These are phyloP conservation scores for Chanos chanos DNA, from an alignment of 2,797 vertebrate species.

Conservation along the genomic window DNA sequence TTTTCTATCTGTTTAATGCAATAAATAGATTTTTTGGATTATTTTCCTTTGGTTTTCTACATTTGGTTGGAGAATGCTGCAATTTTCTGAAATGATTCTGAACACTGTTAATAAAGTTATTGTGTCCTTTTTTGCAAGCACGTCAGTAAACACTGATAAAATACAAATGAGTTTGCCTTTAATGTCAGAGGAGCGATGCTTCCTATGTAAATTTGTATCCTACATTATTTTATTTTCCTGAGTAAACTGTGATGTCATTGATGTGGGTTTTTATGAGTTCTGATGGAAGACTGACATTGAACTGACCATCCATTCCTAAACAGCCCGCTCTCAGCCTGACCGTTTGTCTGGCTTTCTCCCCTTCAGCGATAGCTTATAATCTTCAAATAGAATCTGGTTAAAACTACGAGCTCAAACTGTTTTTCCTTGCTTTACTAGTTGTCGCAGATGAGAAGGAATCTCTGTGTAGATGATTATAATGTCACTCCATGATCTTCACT, in stretches of 20 bases:
- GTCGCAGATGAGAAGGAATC: slow-evolving; percentile 86
- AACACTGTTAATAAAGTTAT: slow-evolving; percentile 1
- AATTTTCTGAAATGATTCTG: slow-evolving; percentile 25
- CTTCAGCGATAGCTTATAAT: slow-evolving; percentile 61
- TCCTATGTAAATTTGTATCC: slow-evolving; percentile 32
- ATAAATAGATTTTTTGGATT: too few relatives aligned
- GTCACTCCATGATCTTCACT: slow-evolving; percentile 93
- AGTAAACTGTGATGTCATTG: slow-evolving; percentile 44
- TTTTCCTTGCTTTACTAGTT: slow-evolving; percentile 80
- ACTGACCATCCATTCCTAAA: slow-evolving; percentile 33
- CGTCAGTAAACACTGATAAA: slow-evolving; percentile 40
- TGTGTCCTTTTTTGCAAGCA: slow-evolving; percentile 24
- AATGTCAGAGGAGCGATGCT: slow-evolving; percentile 21
- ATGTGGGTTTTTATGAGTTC: slow-evolving; percentile 12
- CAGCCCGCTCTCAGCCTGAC: slow-evolving; percentile 43
- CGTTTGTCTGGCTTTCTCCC: slow-evolving; percentile 46
- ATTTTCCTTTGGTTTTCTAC: too few relatives aligned
- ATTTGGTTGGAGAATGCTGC: slow-evolving; percentile 9
- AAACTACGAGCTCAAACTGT: slow-evolving; percentile 74
- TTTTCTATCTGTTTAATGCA: slow-evolving; percentile 31
- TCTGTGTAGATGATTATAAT: slow-evolving; percentile 93
- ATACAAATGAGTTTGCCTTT: slow-evolving; percentile 32
- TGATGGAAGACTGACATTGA: slow-evolving; percentile 44
- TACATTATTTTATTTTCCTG: slow-evolving; percentile 22
- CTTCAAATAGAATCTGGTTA: slow-evolving; percentile 75